These are phyloP conservation scores for Pocillopora meandrina DNA, from an alignment of 92 coral and sea anemone species.

Conservation along the genomic window DNA sequence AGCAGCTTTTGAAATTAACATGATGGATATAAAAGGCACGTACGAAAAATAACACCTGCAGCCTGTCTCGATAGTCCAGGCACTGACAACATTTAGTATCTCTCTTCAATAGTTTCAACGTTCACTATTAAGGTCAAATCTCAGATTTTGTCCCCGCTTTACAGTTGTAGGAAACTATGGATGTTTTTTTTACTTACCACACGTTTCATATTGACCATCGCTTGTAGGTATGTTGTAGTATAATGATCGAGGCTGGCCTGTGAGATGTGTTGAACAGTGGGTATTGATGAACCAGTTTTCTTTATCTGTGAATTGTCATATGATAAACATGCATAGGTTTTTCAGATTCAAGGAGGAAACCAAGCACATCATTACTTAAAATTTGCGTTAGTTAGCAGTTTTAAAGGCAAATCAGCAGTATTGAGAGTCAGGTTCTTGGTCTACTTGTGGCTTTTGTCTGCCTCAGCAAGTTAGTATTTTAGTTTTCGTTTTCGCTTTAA, in stretches of 20 bases:
- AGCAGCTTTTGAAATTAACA: too few relatives aligned
- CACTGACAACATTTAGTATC: too few relatives aligned
- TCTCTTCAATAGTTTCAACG: too few relatives aligned
- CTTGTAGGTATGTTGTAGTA: conserved; percentile 12
- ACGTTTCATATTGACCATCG: background rate
- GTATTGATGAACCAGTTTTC: background rate
- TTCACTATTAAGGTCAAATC: too few relatives aligned
- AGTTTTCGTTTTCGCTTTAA: background rate
- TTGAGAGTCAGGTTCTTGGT: too few relatives aligned
- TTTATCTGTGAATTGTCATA: background rate
- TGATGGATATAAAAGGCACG: too few relatives aligned
- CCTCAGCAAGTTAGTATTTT: background rate
- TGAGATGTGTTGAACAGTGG: background rate
- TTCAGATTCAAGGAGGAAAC: too few relatives aligned
- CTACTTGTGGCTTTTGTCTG: too few relatives aligned
- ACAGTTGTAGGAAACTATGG: background rate
- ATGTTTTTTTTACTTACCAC: background rate
- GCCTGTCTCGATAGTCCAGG: too few relatives aligned
- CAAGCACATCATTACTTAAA: background rate
- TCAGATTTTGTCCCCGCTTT: background rate
- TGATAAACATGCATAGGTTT: too few relatives aligned
- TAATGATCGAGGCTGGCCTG: background rate
- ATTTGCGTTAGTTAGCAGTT: background rate
- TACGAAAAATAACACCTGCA: too few relatives aligned
- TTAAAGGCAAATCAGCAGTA: background rate